Evolutionary conservation across 2,888 invertebrate species (phyloP), one percentile per base, ranked within the genome.

Genomic region (Hypsopygia costalis): DNA sequence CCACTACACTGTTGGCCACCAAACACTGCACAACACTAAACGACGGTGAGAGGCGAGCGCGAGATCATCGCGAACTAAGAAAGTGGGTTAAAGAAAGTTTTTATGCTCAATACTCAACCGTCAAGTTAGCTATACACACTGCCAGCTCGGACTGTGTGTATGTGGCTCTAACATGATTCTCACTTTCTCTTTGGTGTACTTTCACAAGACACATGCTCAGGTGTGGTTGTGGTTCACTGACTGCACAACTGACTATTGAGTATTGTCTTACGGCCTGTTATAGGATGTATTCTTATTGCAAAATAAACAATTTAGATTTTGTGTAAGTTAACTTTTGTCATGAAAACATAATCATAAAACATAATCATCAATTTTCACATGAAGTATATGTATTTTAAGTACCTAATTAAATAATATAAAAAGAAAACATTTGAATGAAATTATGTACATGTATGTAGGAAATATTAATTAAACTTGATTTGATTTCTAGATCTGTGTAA

Each of bases 51-150:
- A 80, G 80, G 82, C 79, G 71, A 81, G 72, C 25, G 25, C 7
- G 30, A 80, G 82, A 81, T 79, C 75, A 67, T 77, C 70, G 73
- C 64, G 62, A 63, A 68, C 60, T 58, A 78, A 76, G 87, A 88
- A 89, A 89, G 88, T 89, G 74, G 89, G 89, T 83, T 87, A 83
- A 88, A 86, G 89, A 89, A 89, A 89, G 89, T 88, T 87, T 85
- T 81, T 77, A 69, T 72, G 74, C 75, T 60, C 65, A 68, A 77
- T 68, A 77, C 70, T 75, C 67, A 64, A 74, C 77, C 51, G 64
- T 69, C 76, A 57, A 76, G 77, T 76, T 71, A 55, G 71, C 62
- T 76, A 69, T 75, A 81, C 79, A 74, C 73, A 69, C 75, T 67
- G 58, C 50, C 66, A 55, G 60, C 44, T 54, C 63, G 41, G 39